Base-by-base conservation (phyloP, 2,888 invertebrate species). In the Lypha dubia region DNA sequence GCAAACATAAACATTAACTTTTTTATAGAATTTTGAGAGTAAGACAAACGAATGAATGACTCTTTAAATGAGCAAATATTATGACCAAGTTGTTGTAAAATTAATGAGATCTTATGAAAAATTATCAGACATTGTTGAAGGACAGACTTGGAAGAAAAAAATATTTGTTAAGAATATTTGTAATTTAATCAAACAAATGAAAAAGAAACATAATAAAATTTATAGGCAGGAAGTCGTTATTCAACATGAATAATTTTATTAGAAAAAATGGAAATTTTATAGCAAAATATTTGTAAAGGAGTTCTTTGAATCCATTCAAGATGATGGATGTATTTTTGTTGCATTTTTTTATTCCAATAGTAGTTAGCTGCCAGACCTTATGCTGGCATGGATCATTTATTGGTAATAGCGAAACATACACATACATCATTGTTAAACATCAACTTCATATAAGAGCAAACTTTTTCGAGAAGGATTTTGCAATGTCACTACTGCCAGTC, bases 1-100 rank as follows among this genome's bases (percentile, higher is more conserved):
- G 84, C 84, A 84, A 79, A 76, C 60, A 60, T 84, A 76, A 84
- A 73, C 84, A 84, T 60, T 76, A 65, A 84, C 53, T 76, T 80
- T 79, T 84, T 80, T 79, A 79, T 65, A 79, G 49, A 49, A 58
- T 22, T 51, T 63, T 38, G 20, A 62, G 17, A 49, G 15, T 28
- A 11, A 41, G 24, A 35, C 46, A 56, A 24, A 46, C 51, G 24
- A 41, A 38, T 58, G 46, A 17, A 28, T 22, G n/a, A 41, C 53
- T 9, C n/a, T 32, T 75, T 49, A n/a, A 68, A 49, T 22, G 60
- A 60, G n/a, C 20, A 68, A 77, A 77, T 60, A 67, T 58, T 76
- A 20, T 49, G 68, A 77, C 68, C 58, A 22, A 32, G n/a, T n/a
- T 75, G n/a, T n/a, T 75, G 65, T 46, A 32, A 49, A 58, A 58